These are phyloP conservation scores for Indicator indicator DNA, from an alignment of 2,113 vertebrate genomes.

Conservation along the genomic window DNA sequence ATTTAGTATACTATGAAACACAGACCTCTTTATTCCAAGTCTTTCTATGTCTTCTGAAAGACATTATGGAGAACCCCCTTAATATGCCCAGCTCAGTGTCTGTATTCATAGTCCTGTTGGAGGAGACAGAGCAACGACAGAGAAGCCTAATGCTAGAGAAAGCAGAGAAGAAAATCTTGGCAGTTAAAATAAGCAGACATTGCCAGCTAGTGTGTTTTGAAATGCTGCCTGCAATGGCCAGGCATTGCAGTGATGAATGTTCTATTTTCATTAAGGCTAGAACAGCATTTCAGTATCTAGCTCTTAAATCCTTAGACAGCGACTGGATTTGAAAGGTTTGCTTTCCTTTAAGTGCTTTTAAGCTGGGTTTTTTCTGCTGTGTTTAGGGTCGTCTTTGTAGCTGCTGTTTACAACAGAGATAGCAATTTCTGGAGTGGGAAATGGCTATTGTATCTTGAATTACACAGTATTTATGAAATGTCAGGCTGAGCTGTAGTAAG, in stretches of 20 bases:
- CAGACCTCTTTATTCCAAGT: not conserved
- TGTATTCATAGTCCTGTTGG: not conserved
- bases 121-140: not conserved
- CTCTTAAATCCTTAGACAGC: not conserved
- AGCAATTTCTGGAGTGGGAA: not conserved
- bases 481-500: not conserved
- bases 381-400: not conserved
- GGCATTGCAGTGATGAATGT: not conserved
- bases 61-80: not conserved
- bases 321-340: not conserved
- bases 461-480: constrained; percentile 16
- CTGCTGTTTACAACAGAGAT: not conserved
- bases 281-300: not conserved
- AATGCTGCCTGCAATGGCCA: not conserved
- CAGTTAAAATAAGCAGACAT: not conserved
- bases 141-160: not conserved
- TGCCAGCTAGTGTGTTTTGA: not conserved
- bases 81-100: not conserved
- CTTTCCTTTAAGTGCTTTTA: not conserved
- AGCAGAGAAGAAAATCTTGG: not conserved
- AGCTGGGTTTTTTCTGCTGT: not conserved
- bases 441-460: constrained; percentile 21
- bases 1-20: not conserved
- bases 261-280: not conserved
- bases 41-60: not conserved